Evolutionary conservation across 92 coral and sea anemone species (phyloP), one percentile per base, ranked within the genome.

Genomic region (Isaurus tuberculatus): DNA sequence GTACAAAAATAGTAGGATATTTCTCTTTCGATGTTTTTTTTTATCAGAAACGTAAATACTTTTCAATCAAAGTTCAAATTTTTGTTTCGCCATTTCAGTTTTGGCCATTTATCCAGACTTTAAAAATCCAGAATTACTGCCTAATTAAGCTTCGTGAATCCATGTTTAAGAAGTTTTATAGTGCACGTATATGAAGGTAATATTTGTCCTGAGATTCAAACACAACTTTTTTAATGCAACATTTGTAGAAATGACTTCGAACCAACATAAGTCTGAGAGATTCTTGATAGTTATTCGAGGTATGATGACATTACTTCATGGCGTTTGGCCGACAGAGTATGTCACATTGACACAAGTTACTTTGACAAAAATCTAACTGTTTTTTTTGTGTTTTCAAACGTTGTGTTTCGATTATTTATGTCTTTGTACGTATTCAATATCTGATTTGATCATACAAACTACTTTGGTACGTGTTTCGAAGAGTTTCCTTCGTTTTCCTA

Each of bases 281-380:
- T 75, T 16, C 58, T 31, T 77, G 82, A 77, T 70, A 77, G 82
- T 77, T 77, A 77, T 77, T 53, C 43, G 70, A 22, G 10, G 34
- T 36, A 31, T 55, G 70, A 77, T 58, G 70, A 58, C 70, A 77
- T 57, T 22, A n/a, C 46, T 1, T 53, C n/a, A 15, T 34, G 32
- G 33, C 58, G 48, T 77, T 77, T 77, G 68, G 20, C 58, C 82
- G 82, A 77, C 49, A 58, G 82, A 58, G 58, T 48, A 32, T 57
- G 82, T 77, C 70, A 77, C 68, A 58, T 57, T 57, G 70, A 32
- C 34, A 33, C 34, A 36, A 49, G n/a, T 20, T 32, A 53, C 25
- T 58, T 20, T 11, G 36, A 34, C 30, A 77, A 40, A 17, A 32
- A 29, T 29, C 31, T 57, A 46, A 53, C 80, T 53, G 65, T 77